Evolutionary conservation across 1,140 invertebrate genomes (phyloP).

Genomic region (Steinernema khuongi): DNA sequence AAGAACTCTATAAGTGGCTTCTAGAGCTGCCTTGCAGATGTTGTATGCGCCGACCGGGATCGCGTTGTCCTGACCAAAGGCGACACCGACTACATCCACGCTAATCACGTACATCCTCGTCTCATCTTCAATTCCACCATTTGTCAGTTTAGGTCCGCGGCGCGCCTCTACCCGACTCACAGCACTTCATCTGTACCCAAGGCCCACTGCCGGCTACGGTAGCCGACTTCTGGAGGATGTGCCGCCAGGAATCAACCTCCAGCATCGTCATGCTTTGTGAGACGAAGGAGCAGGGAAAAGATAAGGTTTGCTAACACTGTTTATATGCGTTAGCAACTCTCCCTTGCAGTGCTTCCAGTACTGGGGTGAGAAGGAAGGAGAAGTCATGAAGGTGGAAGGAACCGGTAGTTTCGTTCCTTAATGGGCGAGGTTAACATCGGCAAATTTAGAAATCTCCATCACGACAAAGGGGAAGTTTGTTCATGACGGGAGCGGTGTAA

Average conservation of each 20-base stretch:
- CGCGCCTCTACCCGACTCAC: not conserved
- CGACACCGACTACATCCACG: not conserved
- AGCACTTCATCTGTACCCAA: conserved; percentile 2
- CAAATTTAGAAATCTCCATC: not conserved
- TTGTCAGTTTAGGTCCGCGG: no score
- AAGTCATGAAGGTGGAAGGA: not conserved
- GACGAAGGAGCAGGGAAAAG: not conserved
- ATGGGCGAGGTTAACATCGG: not conserved
- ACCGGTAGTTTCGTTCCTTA: not conserved
- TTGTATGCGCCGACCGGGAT: not conserved
- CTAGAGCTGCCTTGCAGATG: no score
- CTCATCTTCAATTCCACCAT: no score
- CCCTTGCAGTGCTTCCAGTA: not conserved
- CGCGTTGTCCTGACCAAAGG: not conserved
- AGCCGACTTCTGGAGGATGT: not conserved
- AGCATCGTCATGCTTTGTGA: not conserved
- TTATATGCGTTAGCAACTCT: not conserved
- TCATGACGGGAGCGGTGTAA: not conserved
- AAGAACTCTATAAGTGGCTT: no score
- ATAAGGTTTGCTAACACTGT: not conserved
- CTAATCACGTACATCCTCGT: no score
- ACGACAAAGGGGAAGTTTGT: not conserved
- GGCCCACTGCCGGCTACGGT: not conserved
- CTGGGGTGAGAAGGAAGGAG: not conserved
- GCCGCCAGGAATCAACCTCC: not conserved